A percentile compares a stretch with the other conserved stretches of the same genome.
These are phyloP conservation scores for Sinopyrophorus schimmeli DNA, from an alignment of 2,888 invertebrate genomes.

Conservation along the genomic window DNA sequence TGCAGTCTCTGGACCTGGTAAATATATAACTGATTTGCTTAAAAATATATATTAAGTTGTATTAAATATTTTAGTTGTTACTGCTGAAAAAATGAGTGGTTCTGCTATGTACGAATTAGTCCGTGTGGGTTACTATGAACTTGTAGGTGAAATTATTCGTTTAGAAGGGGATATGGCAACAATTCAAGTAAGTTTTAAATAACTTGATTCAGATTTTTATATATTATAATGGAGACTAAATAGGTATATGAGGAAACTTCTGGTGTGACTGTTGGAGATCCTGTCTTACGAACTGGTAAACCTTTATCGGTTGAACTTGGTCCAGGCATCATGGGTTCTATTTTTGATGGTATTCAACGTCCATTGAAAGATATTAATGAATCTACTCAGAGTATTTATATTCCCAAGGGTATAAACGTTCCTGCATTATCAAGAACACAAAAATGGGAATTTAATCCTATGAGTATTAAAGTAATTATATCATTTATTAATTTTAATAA, in stretches of 20 bases:
- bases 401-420: constrained; percentile 97
- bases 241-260: constrained; percentile 88
- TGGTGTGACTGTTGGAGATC: constrained; percentile 99
- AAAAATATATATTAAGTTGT: not conserved
- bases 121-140: constrained; percentile 95
- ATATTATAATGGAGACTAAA: not conserved
- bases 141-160: constrained; percentile 99
- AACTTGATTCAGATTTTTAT: no score
- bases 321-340: constrained; percentile 98
- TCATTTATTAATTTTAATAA: not conserved
- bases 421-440: constrained; percentile 82
- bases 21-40: constrained; percentile 40
- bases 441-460: constrained; percentile 92
- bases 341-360: constrained; percentile 99
- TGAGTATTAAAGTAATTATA: constrained; percentile 70
- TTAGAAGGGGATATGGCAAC: constrained; percentile 99
- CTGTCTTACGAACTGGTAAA: constrained; percentile 97
- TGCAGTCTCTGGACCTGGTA: constrained; percentile 98
- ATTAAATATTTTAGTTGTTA: constrained; percentile 75
- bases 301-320: constrained; percentile 98
- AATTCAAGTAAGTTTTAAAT: constrained; percentile 81
- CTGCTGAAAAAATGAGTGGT: constrained; percentile 98
- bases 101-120: constrained; percentile 99
- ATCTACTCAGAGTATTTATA: constrained; percentile 95
- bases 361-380: constrained; percentile 96